Percentiles rank a stretch among this genome's conserved stretches.
phyloP scores from a whole-genome alignment of 2,113 vertebrate species.

The Microcebus jonahi region DNA sequence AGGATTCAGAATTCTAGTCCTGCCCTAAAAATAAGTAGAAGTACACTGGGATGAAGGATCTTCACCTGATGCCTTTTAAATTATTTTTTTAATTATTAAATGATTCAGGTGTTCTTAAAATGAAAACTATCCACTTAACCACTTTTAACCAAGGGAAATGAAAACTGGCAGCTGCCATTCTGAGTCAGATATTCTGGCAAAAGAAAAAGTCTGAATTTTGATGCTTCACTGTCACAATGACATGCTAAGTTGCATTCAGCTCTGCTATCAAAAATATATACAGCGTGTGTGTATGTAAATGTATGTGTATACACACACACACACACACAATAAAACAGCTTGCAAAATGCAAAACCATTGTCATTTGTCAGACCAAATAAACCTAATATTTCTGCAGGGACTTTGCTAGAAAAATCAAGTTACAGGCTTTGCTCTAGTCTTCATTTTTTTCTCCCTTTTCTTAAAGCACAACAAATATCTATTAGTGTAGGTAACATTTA shows the following conservation, averaged over 20 bases:
- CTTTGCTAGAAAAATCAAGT: constrained; percentile 39
- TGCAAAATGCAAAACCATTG: constrained; percentile 53
- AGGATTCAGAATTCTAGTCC: constrained; percentile 16
- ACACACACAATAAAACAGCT: not conserved
- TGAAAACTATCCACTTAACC: not conserved
- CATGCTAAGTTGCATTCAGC: constrained; percentile 36
- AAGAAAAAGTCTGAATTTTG: not conserved
- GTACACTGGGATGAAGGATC: not conserved
- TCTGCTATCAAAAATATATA: not conserved
- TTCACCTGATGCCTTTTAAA: not conserved
- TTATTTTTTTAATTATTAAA: not conserved
- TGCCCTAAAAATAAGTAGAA: not conserved
- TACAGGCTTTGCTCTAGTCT: not conserved
- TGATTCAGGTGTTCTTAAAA: not conserved
- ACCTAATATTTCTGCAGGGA: not conserved
- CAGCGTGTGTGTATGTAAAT: too few species aligned
- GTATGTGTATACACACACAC: too few species aligned
- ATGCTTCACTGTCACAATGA: not conserved
- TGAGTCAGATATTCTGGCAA: not conserved
- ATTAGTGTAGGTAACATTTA: not conserved
- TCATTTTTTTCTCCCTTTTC: not conserved
- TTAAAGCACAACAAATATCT: not conserved
- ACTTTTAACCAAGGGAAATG: not conserved
- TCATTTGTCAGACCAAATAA: constrained; percentile 12
- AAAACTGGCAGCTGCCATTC: not conserved